A percentile compares a stretch with the other conserved stretches of the same genome.
phyloP scores from a whole-genome alignment of 1,140 invertebrate species.

The Bombus sylvicola region DNA sequence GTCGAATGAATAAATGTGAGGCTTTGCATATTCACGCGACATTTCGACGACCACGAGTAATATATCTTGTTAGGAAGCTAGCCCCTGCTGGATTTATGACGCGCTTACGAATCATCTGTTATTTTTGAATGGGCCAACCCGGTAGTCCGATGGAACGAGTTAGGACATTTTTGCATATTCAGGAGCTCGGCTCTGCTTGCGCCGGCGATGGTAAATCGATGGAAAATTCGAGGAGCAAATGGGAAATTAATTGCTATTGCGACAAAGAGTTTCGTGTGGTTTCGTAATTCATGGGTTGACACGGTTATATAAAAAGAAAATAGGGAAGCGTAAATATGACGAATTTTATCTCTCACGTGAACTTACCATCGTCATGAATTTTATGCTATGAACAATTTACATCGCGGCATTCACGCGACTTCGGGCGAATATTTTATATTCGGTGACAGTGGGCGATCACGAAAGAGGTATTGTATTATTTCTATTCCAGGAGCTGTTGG shows the following conservation, averaged over 20 bases:
- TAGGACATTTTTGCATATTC: constrained; percentile 25
- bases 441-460: too few species aligned
- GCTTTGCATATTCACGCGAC: constrained; percentile 31
- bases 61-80: constrained; percentile 33
- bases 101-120: constrained; percentile 19
- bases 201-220: not conserved
- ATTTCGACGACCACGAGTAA: constrained; percentile 16
- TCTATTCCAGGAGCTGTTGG: too few species aligned
- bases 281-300: not conserved
- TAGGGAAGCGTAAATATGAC: not conserved
- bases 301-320: not conserved
- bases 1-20: constrained; percentile 17
- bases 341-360: not conserved
- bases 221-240: not conserved
- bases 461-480: not conserved
- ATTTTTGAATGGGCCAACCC: constrained; percentile 12
- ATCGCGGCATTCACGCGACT: not conserved
- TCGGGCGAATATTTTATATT: not conserved
- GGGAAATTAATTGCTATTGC: constrained; percentile 1
- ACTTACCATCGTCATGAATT: not conserved
- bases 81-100: constrained; percentile 20
- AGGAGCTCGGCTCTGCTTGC: not conserved
- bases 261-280: not conserved
- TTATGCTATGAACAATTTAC: not conserved
- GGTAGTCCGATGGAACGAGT: not conserved